phyloP scores from a whole-genome alignment of 2,797 vertebrate genomes.

The Malurus leucopterus region DNA sequence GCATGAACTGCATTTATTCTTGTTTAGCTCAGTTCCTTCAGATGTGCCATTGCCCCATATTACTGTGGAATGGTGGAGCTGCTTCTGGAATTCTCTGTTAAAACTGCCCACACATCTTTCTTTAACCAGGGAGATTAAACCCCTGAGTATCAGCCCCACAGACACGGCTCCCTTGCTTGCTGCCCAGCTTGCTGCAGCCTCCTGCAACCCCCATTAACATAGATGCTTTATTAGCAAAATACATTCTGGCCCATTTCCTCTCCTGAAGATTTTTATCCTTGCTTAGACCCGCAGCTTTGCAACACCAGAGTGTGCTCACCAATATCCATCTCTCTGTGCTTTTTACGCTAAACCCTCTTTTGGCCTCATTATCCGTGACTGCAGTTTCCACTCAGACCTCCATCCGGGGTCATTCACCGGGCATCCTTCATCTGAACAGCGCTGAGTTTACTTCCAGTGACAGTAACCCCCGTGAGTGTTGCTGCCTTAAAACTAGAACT shows the following conservation, averaged over 20 bases:
- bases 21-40: background rate
- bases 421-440: conserved; percentile 27
- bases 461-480: conserved; percentile 23
- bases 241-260: conserved; percentile 26
- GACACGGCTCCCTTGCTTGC: rapidly evolving
- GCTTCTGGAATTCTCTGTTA: background rate
- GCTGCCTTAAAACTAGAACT: conserved; percentile 24
- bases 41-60: background rate
- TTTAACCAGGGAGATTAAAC: background rate
- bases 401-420: background rate
- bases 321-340: conserved; percentile 6
- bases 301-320: background rate
- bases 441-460: conserved; percentile 42
- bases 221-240: conserved; percentile 24
- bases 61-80: background rate
- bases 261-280: background rate
- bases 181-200: background rate
- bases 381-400: conserved; percentile 20
- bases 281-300: background rate
- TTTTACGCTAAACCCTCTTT: conserved; percentile 43
- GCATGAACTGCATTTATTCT: background rate
- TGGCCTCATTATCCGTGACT: conserved; percentile 49
- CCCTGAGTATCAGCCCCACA: background rate
- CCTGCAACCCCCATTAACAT: background rate
- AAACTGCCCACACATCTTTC: background rate